Percentiles rank a stretch among this genome's conserved stretches.
Evolutionary conservation across 2,888 invertebrate species (phyloP).

Genomic region (Napeogenes inachia): DNA sequence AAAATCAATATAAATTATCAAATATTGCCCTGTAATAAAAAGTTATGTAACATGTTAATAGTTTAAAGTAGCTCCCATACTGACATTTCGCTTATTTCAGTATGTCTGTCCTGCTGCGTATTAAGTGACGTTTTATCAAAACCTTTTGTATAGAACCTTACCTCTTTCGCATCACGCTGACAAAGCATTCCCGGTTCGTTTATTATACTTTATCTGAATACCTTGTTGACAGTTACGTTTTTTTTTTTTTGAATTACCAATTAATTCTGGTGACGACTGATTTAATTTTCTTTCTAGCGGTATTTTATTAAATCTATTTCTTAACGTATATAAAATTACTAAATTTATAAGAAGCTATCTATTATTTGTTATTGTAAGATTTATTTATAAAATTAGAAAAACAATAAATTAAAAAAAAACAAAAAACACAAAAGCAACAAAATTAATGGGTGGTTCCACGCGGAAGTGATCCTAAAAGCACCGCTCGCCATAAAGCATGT

Average conservation of each 20-base stretch:
- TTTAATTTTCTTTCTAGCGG: neutral
- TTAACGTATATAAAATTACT: too few relatives aligned
- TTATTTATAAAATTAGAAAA: constrained; percentile 8
- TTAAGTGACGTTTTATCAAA: neutral
- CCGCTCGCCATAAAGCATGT: constrained; percentile 45
- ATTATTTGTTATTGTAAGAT: too few relatives aligned
- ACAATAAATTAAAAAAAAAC: constrained; percentile 19
- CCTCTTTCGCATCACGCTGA: constrained; percentile 66
- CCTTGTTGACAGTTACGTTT: constrained; percentile 1
- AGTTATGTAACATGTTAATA: neutral
- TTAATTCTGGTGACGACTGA: neutral
- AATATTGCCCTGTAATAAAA: neutral
- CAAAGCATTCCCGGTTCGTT: constrained; percentile 70
- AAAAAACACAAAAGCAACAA: constrained; percentile 7
- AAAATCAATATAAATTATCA: too few relatives aligned
- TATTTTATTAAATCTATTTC: neutral
- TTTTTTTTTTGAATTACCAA: constrained; percentile 1
- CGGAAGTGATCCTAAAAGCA: neutral
- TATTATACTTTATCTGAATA: constrained; percentile 54
- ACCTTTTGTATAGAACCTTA: constrained; percentile 1
- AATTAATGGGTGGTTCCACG: constrained; percentile 14
- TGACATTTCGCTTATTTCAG: constrained; percentile 46
- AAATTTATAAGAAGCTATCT: too few relatives aligned
- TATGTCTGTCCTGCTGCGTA: constrained; percentile 14
- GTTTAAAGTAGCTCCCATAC: constrained; percentile 34